phyloP scores from a whole-genome alignment of 2,113 vertebrate species.

The Erythrolamprus reginae region DNA sequence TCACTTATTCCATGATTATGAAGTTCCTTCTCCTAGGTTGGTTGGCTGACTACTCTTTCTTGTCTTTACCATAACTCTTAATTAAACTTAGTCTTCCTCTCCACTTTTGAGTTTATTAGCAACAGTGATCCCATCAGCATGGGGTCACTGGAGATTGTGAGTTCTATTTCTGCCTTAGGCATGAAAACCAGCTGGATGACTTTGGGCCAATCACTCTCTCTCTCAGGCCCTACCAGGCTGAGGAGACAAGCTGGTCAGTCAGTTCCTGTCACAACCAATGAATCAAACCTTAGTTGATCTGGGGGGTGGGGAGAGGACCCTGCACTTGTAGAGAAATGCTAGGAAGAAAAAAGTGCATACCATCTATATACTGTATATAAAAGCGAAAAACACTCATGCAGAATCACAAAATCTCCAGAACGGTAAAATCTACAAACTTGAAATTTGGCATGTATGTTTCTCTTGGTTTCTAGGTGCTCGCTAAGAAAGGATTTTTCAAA shows the following conservation, averaged over 20 bases:
- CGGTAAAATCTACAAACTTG: too few species aligned
- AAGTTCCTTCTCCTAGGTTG: neutral
- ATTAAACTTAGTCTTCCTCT: neutral
- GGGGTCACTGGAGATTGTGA: neutral
- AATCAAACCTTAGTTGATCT: neutral
- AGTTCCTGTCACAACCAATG: neutral
- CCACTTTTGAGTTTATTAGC: neutral
- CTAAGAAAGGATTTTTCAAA: too few species aligned
- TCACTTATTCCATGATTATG: neutral
- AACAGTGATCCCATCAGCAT: neutral
- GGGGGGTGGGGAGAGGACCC: neutral
- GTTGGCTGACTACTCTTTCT: neutral
- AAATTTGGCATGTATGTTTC: too few species aligned
- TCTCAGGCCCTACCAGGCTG: neutral
- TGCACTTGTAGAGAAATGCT: neutral
- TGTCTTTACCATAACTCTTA: neutral
- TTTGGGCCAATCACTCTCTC: neutral
- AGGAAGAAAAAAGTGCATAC: neutral
- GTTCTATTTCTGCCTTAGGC: neutral
- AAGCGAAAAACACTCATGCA: too few species aligned
- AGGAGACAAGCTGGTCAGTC: neutral
- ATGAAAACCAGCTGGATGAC: neutral
- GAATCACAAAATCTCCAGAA: too few species aligned
- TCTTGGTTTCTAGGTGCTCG: too few species aligned
- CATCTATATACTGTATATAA: neutral